phyloP scores from a whole-genome alignment of 2,888 invertebrate genomes.

The Slavum lentiscoides region DNA sequence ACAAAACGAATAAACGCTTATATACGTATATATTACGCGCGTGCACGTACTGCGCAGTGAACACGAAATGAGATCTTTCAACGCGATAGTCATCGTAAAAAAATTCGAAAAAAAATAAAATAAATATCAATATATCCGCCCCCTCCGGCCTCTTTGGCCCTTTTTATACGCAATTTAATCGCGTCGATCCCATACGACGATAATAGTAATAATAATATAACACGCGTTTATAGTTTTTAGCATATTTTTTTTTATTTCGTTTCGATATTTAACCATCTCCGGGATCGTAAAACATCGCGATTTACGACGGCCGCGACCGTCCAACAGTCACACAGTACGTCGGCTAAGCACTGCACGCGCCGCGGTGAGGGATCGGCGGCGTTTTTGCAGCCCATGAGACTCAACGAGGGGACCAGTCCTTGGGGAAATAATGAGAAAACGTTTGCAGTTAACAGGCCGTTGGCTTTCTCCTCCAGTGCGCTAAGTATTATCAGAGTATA shows the following conservation, averaged over 20 bases:
- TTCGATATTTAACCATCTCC: constrained; percentile 6
- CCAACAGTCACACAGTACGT: neutral
- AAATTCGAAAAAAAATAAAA: neutral
- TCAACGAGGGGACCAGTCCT: constrained; percentile 3
- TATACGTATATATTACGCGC: no score
- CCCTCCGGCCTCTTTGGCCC: no score
- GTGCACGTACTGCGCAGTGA: no score
- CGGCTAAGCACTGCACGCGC: neutral
- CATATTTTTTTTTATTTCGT: neutral
- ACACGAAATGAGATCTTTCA: constrained; percentile 7
- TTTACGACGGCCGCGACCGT: constrained; percentile 11
- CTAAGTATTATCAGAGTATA: neutral
- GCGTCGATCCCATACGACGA: neutral
- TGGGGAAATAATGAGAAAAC: constrained; percentile 49
- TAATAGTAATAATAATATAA: no score
- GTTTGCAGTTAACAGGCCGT: constrained; percentile 43
- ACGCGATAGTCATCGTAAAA: constrained; percentile 18
- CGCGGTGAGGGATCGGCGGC: neutral
- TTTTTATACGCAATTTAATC: neutral
- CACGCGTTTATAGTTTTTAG: neutral
- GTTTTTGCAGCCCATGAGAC: constrained; percentile 12
- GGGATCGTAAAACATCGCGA: constrained; percentile 7
- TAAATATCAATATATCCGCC: no score
- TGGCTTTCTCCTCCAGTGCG: neutral
- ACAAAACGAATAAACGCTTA: no score